These are phyloP conservation scores for Acholoe squamosa DNA, from an alignment of 2,888 invertebrate genomes.

Conservation along the genomic window DNA sequence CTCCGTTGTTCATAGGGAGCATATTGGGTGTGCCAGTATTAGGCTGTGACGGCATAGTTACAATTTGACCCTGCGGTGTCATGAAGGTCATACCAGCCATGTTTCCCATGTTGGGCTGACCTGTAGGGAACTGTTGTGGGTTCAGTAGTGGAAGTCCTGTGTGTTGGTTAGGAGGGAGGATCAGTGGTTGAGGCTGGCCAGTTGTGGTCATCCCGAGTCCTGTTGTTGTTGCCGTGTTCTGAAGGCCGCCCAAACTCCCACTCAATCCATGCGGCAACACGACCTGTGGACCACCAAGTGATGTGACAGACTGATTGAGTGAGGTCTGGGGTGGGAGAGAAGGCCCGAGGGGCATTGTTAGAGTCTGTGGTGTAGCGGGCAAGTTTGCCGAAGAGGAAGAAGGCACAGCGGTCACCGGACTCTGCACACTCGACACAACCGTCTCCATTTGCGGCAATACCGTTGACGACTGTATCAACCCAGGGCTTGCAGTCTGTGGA, in stretches of 20 bases:
- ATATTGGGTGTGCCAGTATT: not conserved
- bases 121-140: not conserved
- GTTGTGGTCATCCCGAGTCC: not conserved
- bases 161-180: not conserved
- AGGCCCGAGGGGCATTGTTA: not conserved
- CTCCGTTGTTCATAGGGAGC: not conserved
- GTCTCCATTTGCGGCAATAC: not conserved
- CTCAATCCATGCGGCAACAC: not conserved
- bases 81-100: constrained; percentile 48
- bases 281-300: not conserved
- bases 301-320: not conserved
- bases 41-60: not conserved
- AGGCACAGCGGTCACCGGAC: not conserved
- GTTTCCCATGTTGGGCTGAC: not conserved
- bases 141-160: not conserved
- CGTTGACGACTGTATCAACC: not conserved
- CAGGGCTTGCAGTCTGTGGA: constrained; percentile 30
- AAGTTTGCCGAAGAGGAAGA: not conserved
- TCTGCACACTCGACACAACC: not conserved
- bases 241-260: not conserved
- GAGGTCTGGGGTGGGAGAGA: not conserved
- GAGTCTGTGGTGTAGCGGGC: not conserved
- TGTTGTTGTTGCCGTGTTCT: constrained; percentile 11
- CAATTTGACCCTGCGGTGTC: constrained; percentile 40
- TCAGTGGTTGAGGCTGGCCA: not conserved